Evolutionary conservation across 92 coral and sea anemone species (phyloP).

Genomic region (Palythoa caribaeorum): DNA sequence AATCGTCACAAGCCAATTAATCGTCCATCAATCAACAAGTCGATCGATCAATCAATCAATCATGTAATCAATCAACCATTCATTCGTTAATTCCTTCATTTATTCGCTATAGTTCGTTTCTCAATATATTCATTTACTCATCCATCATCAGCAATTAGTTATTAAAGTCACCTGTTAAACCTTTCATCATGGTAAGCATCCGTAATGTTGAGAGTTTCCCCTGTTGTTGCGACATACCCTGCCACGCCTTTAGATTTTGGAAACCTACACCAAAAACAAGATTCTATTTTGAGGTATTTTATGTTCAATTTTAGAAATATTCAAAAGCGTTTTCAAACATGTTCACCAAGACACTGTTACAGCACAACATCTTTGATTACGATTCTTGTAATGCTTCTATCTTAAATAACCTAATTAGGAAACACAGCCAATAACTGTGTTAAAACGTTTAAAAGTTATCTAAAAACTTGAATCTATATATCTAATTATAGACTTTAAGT

Average conservation of each 20-base stretch:
- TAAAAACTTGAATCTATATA: too few species aligned
- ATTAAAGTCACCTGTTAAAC: slow-evolving; percentile 82
- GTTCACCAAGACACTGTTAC: too few species aligned
- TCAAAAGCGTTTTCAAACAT: too few species aligned
- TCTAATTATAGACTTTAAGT: not conserved
- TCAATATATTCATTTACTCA: not conserved
- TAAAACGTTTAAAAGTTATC: too few species aligned
- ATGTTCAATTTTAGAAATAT: too few species aligned
- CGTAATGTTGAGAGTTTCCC: slow-evolving; percentile 94
- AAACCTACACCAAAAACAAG: slow-evolving; percentile 62
- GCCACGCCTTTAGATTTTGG: slow-evolving; percentile 99
- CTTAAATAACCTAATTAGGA: too few species aligned
- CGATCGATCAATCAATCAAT: not conserved
- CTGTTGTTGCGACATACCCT: slow-evolving; percentile 97
- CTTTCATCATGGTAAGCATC: slow-evolving; percentile 97
- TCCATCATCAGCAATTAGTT: not conserved
- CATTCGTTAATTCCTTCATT: not conserved
- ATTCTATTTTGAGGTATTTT: not conserved
- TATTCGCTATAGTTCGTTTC: not conserved
- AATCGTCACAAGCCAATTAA: not conserved
- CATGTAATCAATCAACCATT: not conserved
- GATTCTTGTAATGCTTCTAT: too few species aligned
- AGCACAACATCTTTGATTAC: too few species aligned
- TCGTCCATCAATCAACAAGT: not conserved
- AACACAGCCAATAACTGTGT: too few species aligned